These are phyloP conservation scores for Rambutsinella grinnellia DNA, from an alignment of 2,888 invertebrate species.

Conservation along the genomic window DNA sequence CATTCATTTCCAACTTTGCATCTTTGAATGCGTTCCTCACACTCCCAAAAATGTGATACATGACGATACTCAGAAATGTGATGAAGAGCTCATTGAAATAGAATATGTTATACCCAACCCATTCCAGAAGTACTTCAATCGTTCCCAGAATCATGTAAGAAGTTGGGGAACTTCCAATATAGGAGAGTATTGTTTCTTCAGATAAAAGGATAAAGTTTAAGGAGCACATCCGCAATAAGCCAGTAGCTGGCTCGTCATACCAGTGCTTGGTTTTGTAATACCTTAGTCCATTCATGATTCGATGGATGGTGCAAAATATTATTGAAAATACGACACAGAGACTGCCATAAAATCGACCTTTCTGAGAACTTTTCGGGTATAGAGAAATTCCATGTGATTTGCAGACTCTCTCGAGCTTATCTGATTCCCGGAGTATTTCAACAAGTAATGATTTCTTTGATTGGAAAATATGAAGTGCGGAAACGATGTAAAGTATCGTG, in stretches of 20 bases:
- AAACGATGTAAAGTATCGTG: background rate
- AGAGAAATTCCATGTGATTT: background rate
- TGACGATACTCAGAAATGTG: background rate
- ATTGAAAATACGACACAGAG: background rate
- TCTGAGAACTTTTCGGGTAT: background rate
- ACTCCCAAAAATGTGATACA: conserved; percentile 11
- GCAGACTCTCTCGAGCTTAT: conserved; percentile 3
- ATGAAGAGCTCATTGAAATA: conserved; percentile 19
- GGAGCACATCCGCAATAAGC: conserved; percentile 12
- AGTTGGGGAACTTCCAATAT: background rate
- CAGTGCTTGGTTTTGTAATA: conserved; percentile 17
- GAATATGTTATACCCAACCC: conserved; percentile 17
- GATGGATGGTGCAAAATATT: conserved; percentile 12
- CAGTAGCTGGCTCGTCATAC: conserved; percentile 26
- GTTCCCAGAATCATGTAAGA: background rate
- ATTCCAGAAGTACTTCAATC: conserved; percentile 2
- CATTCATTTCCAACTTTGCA: background rate
- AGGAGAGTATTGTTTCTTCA: background rate
- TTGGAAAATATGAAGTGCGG: conserved; percentile 3
- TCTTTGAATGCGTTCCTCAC: background rate
- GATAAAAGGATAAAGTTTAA: conserved; percentile 27
- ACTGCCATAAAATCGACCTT: background rate
- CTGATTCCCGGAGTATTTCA: conserved; percentile 11
- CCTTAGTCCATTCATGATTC: conserved; percentile 14
- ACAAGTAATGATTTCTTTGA: background rate